Evolutionary conservation across 2,797 vertebrate species (phyloP), one percentile per base, ranked within the genome.

Genomic region (Cyprinodon diabolis): DNA sequence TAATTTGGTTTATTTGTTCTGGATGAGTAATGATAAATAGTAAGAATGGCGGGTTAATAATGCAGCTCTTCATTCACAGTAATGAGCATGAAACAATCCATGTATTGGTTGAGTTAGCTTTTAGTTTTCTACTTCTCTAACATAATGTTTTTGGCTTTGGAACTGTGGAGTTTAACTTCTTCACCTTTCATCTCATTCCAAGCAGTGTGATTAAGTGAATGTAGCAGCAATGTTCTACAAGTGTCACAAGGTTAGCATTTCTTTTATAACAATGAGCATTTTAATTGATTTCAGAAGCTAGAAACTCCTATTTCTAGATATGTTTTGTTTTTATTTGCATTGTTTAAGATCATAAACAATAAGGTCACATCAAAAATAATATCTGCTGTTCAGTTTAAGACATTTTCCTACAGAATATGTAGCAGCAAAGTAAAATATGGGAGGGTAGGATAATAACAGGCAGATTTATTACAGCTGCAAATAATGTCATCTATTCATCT

Each of bases 61-160:
- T 57, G 55, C 35, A 66, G 66, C 52, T 30, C 57, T 65, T 66
- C 23, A 52, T 54, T 72, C 51, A 1, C 37, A 47, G 35, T 52
- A 66, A 21, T 75, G 54, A 63, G 12, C 8, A 60, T 56, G 47
- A 68, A 74, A 75, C 66, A 0, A 51, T 37, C 48, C 17, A 14
- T 66, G 9, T 54, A 63, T 68, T 62, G 25, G n/a, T 17, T 83
- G 68, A 68, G n/a, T 60, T 48, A 75, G 9, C 7, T 73, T 8
- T 48, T 45, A 60, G 79, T 76, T 66, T 70, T 37, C 6, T 79
- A 71, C 75, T 67, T 4, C 21, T 54, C 35, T 21, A 6, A 74
- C 56, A 45, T 68, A 11, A 57, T 74, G 73, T 51, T 30, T 68
- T 48, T 13, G 69, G 17, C 45, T 68, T 66, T 72, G n/a, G 43